These are phyloP conservation scores for Mola mola DNA, from an alignment of 2,113 vertebrate genomes.

Conservation along the genomic window DNA sequence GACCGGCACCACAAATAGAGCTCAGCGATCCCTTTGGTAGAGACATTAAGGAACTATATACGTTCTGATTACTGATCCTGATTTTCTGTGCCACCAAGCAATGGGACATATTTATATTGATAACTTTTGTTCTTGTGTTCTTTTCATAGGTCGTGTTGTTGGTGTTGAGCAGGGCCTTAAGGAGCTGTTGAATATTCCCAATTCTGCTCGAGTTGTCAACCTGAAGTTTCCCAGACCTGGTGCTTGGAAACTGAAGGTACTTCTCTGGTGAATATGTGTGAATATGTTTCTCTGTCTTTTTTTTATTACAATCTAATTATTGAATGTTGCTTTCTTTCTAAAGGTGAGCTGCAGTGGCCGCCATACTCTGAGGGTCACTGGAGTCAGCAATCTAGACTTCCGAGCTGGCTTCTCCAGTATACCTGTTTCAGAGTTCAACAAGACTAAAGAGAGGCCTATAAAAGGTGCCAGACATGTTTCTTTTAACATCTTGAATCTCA, in stretches of 20 bases:
- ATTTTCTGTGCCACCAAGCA: background rate
- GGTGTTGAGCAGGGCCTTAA: slow-evolving; percentile 85
- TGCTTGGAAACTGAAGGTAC: slow-evolving; percentile 90
- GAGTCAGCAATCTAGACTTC: slow-evolving; percentile 89
- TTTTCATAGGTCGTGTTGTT: slow-evolving; percentile 83
- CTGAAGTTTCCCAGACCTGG: slow-evolving; percentile 89
- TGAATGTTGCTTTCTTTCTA: slow-evolving; percentile 3
- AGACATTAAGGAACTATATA: slow-evolving; percentile 2
- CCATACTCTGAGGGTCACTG: slow-evolving; percentile 90
- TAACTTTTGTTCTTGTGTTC: slow-evolving; percentile 16
- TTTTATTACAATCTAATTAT: background rate
- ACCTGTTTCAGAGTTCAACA: slow-evolving; percentile 79
- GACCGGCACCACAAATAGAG: slow-evolving; percentile 86
- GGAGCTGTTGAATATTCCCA: slow-evolving; percentile 91
- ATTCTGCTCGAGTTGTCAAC: slow-evolving; percentile 89
- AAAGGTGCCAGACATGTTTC: slow-evolving; percentile 81
- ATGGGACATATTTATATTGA: background rate
- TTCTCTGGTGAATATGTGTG: background rate
- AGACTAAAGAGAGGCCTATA: slow-evolving; percentile 85
- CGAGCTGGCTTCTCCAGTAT: slow-evolving; percentile 86
- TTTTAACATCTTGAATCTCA: slow-evolving; percentile 8
- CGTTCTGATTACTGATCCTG: background rate
- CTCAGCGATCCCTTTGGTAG: slow-evolving; percentile 88
- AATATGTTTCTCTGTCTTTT: background rate
- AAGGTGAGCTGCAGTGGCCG: slow-evolving; percentile 89